These are phyloP conservation scores for Scomber scombrus DNA, from an alignment of 2,113 vertebrate species.

Conservation along the genomic window DNA sequence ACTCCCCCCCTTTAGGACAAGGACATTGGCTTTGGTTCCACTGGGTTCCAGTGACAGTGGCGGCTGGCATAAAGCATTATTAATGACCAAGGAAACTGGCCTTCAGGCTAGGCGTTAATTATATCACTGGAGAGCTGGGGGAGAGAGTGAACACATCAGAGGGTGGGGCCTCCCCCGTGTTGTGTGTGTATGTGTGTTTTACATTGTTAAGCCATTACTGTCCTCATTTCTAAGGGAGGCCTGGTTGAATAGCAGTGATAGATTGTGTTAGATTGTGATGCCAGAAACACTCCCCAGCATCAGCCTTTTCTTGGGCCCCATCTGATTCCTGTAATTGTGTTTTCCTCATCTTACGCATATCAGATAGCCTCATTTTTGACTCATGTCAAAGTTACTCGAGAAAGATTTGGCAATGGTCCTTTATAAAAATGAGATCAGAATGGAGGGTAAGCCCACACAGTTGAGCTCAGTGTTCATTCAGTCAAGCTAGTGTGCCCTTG, in stretches of 20 bases:
- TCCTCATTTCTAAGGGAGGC: constrained; percentile 69
- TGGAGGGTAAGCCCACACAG: neutral
- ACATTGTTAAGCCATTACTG: constrained; percentile 76
- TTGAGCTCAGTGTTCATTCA: constrained; percentile 19
- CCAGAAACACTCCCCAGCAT: constrained; percentile 48
- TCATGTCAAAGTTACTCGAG: constrained; percentile 38
- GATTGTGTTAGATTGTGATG: constrained; percentile 52
- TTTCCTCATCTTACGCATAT: constrained; percentile 44
- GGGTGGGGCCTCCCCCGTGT: constrained; percentile 60
- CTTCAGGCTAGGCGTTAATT: constrained; percentile 86
- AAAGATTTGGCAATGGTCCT: constrained; percentile 5
- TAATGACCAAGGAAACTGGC: constrained; percentile 84
- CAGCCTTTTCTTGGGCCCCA: constrained; percentile 17
- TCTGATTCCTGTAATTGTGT: constrained; percentile 56
- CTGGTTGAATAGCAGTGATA: constrained; percentile 58
- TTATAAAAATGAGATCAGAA: constrained; percentile 27
- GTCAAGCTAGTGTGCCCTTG: constrained; percentile 49
- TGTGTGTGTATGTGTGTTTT: constrained; percentile 68
- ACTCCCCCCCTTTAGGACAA: constrained; percentile 73
- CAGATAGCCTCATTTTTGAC: constrained; percentile 38
- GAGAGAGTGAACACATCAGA: constrained; percentile 61
- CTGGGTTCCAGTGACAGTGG: constrained; percentile 80
- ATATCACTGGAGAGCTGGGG: constrained; percentile 81
- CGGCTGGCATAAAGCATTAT: constrained; percentile 82
- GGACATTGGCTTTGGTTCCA: constrained; percentile 79